A percentile compares a stretch with the other conserved stretches of the same genome.
Conservation (phyloP, 1,140 invertebrate species). For the Drosophila pallidifrons region DNA sequence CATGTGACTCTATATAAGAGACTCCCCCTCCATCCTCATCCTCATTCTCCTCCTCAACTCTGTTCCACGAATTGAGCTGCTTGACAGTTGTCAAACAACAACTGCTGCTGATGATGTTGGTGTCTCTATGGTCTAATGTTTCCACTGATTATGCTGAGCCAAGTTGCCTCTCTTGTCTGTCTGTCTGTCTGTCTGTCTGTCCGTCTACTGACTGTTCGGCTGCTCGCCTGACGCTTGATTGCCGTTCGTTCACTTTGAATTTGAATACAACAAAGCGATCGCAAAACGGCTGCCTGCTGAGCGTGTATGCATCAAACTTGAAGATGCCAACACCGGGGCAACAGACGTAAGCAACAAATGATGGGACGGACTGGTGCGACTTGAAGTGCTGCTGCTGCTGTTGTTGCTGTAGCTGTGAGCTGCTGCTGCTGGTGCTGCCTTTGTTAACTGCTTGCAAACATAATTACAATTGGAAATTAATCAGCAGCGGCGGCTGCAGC, state of each 20-base stretch:
- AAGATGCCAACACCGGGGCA: background rate
- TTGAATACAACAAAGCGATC: constrained; percentile 34
- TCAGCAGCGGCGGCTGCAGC: constrained; percentile 28
- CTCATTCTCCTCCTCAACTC: too few species aligned
- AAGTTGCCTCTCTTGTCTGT: constrained; percentile 9
- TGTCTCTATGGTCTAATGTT: constrained; percentile 25
- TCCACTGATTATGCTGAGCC: constrained; percentile 42
- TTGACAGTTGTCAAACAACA: constrained; percentile 18
- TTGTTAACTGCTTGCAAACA: constrained; percentile 34
- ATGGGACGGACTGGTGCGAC: constrained; percentile 4
- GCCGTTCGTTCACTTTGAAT: constrained; percentile 6
- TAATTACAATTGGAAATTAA: constrained; percentile 54
- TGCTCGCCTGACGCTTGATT: too few species aligned
- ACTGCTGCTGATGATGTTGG: constrained; percentile 4
- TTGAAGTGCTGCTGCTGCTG: constrained; percentile 6
- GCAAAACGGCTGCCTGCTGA: constrained; percentile 29
- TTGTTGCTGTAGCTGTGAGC: constrained; percentile 24
- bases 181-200: background rate
- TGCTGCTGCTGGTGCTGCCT: constrained; percentile 7
- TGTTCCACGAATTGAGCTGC: background rate
- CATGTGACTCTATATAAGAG: constrained; percentile 21
- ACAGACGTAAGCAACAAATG: background rate
- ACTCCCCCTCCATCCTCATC: too few species aligned
- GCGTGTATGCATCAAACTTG: background rate
- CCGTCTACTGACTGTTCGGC: background rate